These are phyloP conservation scores for Alsophila aescularia DNA, from an alignment of 2,888 invertebrate species.

Conservation along the genomic window DNA sequence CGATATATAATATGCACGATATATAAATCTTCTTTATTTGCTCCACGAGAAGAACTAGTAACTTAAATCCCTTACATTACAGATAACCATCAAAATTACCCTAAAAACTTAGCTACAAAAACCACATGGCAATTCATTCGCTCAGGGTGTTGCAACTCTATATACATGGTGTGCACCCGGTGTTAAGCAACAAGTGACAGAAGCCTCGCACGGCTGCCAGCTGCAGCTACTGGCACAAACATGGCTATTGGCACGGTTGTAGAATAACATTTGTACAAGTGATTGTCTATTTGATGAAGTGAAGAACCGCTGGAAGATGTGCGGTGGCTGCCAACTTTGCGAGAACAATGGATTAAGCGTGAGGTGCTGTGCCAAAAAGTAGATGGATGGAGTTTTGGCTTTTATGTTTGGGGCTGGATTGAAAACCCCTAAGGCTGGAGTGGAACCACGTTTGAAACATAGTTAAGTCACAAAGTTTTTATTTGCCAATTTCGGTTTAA, in stretches of 20 bases:
- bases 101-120: neutral
- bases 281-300: conserved; percentile 40
- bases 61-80: neutral
- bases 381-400: neutral
- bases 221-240: conserved; percentile 3
- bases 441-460: too few species aligned
- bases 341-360: neutral
- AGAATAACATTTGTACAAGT: conserved; percentile 46
- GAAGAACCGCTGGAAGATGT: conserved; percentile 13
- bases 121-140: neutral
- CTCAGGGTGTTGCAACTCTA: neutral
- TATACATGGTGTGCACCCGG: conserved; percentile 41
- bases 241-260: conserved; percentile 22
- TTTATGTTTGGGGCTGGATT: neutral
- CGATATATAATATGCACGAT: too few species aligned
- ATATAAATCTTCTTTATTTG: neutral
- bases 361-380: conserved; percentile 1
- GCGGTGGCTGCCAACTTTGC: conserved; percentile 5
- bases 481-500: too few species aligned
- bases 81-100: neutral
- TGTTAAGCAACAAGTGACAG: conserved; percentile 57
- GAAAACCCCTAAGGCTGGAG: too few species aligned
- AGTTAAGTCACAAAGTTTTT: too few species aligned
- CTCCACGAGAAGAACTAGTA: too few species aligned
- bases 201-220: conserved; percentile 23